phyloP scores from a whole-genome alignment of 2,113 vertebrate species.

The Entomyzon cyanotis region DNA sequence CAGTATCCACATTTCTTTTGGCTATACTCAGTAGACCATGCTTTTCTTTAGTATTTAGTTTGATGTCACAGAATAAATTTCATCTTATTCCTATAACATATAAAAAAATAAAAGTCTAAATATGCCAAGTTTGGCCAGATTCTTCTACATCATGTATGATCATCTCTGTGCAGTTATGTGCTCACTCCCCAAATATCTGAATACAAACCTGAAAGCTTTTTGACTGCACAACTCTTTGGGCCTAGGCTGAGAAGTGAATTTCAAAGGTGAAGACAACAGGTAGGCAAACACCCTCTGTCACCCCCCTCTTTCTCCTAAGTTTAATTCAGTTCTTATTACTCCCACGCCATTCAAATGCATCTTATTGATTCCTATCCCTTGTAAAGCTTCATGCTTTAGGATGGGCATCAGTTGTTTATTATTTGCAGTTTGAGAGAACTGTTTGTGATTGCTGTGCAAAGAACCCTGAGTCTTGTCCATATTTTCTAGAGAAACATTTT shows the following conservation, averaged over 20 bases:
- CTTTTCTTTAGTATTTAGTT: neutral
- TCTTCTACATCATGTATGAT: neutral
- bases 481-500: neutral
- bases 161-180: neutral
- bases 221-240: neutral
- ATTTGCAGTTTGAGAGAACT: neutral
- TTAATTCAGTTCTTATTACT: neutral
- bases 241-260: neutral
- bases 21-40: neutral
- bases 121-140: neutral
- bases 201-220: neutral
- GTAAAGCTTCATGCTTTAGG: neutral
- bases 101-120: neutral
- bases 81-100: neutral
- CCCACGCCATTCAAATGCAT: neutral
- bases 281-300: neutral
- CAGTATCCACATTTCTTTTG: neutral
- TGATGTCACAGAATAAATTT: neutral
- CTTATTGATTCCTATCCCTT: neutral
- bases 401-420: neutral
- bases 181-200: neutral
- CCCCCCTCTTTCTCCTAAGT: neutral
- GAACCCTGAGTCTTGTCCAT: neutral
- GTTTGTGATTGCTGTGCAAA: neutral
- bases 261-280: neutral